Percentiles rank a stretch among this genome's conserved stretches.
Conservation (phyloP, 2,888 invertebrate species). For the Malacosoma neustria region DNA sequence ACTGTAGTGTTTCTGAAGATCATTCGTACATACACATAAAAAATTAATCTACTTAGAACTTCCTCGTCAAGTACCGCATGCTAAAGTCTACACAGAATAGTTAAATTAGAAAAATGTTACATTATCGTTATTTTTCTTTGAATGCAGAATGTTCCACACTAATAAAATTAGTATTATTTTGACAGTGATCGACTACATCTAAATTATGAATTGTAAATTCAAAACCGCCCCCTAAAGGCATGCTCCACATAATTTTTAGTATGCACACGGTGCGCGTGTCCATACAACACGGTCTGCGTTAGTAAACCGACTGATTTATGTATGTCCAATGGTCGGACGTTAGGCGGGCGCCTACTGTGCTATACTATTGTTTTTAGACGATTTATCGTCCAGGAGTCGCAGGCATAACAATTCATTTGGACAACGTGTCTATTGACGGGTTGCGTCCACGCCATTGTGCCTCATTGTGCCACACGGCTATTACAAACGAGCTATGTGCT, state of each 20-base stretch:
- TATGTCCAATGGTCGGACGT: slow-evolving; percentile 38
- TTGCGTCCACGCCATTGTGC: slow-evolving; percentile 32
- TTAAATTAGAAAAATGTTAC: too few relatives aligned
- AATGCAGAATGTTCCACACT: too few relatives aligned
- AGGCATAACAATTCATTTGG: slow-evolving; percentile 51
- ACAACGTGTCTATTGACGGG: slow-evolving; percentile 38
- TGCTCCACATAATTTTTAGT: slow-evolving; percentile 14
- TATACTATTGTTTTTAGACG: slow-evolving; percentile 60
- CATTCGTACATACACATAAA: too few relatives aligned
- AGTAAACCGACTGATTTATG: slow-evolving; percentile 56
- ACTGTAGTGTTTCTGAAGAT: too few relatives aligned
- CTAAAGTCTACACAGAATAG: too few relatives aligned
- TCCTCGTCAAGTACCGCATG: too few relatives aligned
- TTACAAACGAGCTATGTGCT: slow-evolving; percentile 46
- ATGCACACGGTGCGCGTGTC: slow-evolving; percentile 28
- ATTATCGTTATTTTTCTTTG: too few relatives aligned
- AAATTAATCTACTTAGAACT: too few relatives aligned
- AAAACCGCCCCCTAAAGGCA: not conserved
- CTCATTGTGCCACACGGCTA: slow-evolving; percentile 15
- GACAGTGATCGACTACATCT: not conserved
- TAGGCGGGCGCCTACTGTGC: slow-evolving; percentile 37
- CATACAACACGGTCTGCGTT: slow-evolving; percentile 42
- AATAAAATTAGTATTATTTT: too few relatives aligned
- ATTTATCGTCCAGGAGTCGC: slow-evolving; percentile 51
- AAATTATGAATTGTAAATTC: not conserved